Evolutionary conservation across 2,797 vertebrate genomes (phyloP), one percentile per base, ranked within the genome.

Genomic region (Ctenopoma multispine): DNA sequence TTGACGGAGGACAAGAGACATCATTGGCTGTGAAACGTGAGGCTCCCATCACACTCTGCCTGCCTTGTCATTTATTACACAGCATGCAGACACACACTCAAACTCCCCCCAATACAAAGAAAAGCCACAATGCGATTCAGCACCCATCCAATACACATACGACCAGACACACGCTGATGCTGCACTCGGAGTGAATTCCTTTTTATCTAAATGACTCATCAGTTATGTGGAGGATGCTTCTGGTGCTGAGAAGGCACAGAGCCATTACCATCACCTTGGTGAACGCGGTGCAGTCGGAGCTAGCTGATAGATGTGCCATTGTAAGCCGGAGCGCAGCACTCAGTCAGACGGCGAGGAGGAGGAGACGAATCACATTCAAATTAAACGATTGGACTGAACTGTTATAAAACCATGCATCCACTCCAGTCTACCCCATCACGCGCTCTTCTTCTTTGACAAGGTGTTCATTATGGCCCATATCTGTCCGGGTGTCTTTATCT

Each of bases 191-290:
- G 27, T 79, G 80, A 85, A 82, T 82, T 77, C 77, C 63, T 71
- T 77, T 83, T 73, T 51, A 85, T 88, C 77, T 29, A 55, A 64
- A 82, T 81, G 87, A 91, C 57, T 90, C 83, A 90, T 87, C 77
- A 57, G 67, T 75, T 80, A 75, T 79, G 76, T 85, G 80, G 71
- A 81, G 85, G 83, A 87, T 77, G 79, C 64, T 64, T 59, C 44
- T 56, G 77, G 58, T 51, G 55, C 54, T 48, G 31, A 34, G 24
- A 80, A 71, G 80, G 70, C 68, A 46, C 53, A 3, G 47, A 21
- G 63, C 79, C 73, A 63, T 79, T 54, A 74, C 50, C 80, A 21
- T 78, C 69, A 78, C 83, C 82, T 82, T 60, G 67, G 76, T 65
- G 61, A 77, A n/a, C 51, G 51, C 51, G 50, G 73, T 7, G 10